Evolutionary conservation across 2,113 vertebrate species (phyloP), one percentile per base, ranked within the genome.

Genomic region (Toxostoma redivivum): DNA sequence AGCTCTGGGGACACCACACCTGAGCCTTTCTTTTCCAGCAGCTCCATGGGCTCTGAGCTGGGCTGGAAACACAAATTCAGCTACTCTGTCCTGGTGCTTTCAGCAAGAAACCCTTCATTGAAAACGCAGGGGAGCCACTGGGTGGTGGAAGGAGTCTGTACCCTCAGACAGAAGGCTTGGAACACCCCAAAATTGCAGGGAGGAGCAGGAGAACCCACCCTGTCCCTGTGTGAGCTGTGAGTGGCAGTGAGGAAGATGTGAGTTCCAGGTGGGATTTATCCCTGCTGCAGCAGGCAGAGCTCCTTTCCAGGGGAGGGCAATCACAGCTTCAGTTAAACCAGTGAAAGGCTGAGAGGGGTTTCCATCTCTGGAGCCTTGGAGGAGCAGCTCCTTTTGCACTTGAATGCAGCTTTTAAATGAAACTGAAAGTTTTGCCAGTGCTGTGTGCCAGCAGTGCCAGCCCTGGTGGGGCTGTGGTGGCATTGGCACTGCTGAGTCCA

Each of bases 391-490:
- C 47, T 77, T 88, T 51, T 70, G 79, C 86, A 91, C 80, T 64
- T 50, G n/a, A 66, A 38, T 56, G 86, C 64, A 81, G 54, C 33
- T 83, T 93, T 78, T 92, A 66, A 81, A 83, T 91, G 35, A 30
- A 67, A 56, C 18, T 25, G 8, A 3, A 53, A 42, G 19, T 65
- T 76, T 28, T 61, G 15, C 62, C 54, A 30, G 35, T 1, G 0
- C 23, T 16, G 33, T 42, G 48, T 48, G 81, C 50, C 67, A 6
- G 40, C n/a, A 73, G 33, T 53, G 65, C 61, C 48, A n/a, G 65
- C 37, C 44, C 72, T 78, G 51, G 8, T 33, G 19, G 47, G 58
- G 21, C 24, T 18, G 45, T 61, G 81, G 5, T 76, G 81, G 48
- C 19, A 12, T 12, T 73, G 86, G 67, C 69, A 71, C 48, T 54